Base-by-base conservation (phyloP, 2,888 invertebrate genomes). In the Hypselothyrea guttata region DNA sequence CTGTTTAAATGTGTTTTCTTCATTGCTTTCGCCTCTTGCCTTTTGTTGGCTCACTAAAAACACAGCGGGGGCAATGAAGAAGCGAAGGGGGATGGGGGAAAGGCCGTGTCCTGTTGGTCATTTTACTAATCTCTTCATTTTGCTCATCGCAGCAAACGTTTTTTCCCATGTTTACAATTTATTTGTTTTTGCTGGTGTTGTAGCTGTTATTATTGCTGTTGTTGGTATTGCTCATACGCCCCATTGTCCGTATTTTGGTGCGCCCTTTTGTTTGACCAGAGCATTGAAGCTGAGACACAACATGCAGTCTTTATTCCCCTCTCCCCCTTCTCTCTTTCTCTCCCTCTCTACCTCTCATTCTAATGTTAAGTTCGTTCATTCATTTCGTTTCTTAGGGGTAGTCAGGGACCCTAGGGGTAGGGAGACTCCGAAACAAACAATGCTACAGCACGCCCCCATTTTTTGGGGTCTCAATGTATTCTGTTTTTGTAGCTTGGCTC, bases 51-150 rank as follows among this genome's bases (percentile, higher is more conserved):
- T 2, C 7, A 1, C 12, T 12, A 3, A 2, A 22, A 22, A 22
- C 22, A 22, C 22, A 4, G 22, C 3, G 22, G 2, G 22, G 12
- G n/a, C n/a, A n/a, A n/a, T 12, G 9, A 11, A 12, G 12, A 34
- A 7, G n/a, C 2, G 30, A 2, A 7, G 30, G 2, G n/a, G 8
- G 8, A 9, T 2, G 30, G 9, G 30, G 30, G 9, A 7, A 7
- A 2, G 69, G 70, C 64, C 58, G 58, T 69, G 64, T 59, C 44
- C 54, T 56, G 53, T 41, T 71, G 86, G 74, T 63, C 82, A 84
- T 81, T 85, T 84, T 71, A 86, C 84, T 81, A 81, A 81, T 85
- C 81, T 81, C 86, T 81, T 85, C 77, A 85, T 81, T 85, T 79
- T 56, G 59, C 60, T 54, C 58, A 45, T 22, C 57, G 58, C 47